Conservation (phyloP, 2,888 invertebrate genomes). For the Drosophila multiciliata region DNA sequence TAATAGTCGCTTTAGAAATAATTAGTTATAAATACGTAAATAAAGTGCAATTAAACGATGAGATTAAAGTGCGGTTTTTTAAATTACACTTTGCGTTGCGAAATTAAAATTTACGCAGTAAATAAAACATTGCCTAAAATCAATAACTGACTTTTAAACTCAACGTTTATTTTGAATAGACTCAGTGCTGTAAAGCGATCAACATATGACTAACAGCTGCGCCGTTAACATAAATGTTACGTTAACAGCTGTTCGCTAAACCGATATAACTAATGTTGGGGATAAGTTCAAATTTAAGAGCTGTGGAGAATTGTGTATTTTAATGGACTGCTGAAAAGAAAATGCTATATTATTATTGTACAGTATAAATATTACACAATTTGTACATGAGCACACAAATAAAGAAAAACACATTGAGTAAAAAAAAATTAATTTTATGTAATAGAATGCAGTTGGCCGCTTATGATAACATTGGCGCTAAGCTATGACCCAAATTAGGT, state of each 20-base stretch:
- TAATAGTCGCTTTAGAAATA: slow-evolving; percentile 34
- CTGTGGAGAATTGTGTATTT: slow-evolving; percentile 7
- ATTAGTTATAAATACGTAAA: slow-evolving; percentile 42
- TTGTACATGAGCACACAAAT: neutral
- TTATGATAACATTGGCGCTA: neutral
- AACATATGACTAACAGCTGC: neutral
- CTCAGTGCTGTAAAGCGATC: slow-evolving; percentile 29
- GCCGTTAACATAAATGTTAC: neutral
- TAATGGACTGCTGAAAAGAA: neutral
- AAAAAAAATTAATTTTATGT: neutral
- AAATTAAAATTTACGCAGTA: neutral
- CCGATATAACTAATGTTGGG: neutral
- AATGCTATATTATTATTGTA: neutral
- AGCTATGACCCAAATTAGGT: neutral
- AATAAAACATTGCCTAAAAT: neutral
- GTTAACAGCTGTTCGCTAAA: slow-evolving; percentile 3
- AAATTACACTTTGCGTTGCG: neutral
- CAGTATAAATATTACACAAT: neutral
- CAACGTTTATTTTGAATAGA: neutral
- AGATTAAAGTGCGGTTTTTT: slow-evolving; percentile 5
- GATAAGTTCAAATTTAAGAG: slow-evolving; percentile 1
- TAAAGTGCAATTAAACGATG: slow-evolving; percentile 64
- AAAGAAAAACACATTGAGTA: neutral
- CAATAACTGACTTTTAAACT: neutral
- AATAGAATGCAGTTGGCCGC: neutral